These are phyloP conservation scores for Sthenelais limicola DNA, from an alignment of 2,888 invertebrate genomes.

Conservation along the genomic window DNA sequence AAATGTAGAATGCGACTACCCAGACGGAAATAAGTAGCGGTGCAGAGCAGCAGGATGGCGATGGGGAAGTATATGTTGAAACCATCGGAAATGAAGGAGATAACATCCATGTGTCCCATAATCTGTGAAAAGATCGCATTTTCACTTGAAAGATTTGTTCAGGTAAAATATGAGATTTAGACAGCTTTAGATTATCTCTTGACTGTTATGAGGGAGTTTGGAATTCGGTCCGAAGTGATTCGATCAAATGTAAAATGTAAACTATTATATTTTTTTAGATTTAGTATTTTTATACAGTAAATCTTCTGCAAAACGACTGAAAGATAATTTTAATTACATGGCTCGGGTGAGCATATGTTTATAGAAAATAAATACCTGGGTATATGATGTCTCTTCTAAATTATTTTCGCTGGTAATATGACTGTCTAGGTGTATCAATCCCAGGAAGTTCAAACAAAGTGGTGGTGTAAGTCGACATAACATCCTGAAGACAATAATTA, in stretches of 20 bases:
- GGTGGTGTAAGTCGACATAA: conserved; percentile 97
- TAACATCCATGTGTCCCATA: conserved; percentile 99
- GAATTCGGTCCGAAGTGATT: too few relatives aligned
- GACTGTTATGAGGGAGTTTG: too few relatives aligned
- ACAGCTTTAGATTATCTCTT: too few relatives aligned
- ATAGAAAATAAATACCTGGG: too few relatives aligned
- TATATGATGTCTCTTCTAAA: conserved; percentile 87
- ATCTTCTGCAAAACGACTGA: too few relatives aligned
- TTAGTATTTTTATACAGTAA: too few relatives aligned
- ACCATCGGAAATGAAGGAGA: conserved; percentile 95
- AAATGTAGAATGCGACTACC: conserved; percentile 91
- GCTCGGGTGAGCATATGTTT: too few relatives aligned
- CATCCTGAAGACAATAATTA: conserved; percentile 73
- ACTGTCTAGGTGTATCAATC: conserved; percentile 98
- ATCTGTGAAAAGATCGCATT: conserved; percentile 76
- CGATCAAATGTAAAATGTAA: too few relatives aligned
- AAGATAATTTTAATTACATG: too few relatives aligned
- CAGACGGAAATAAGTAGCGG: conserved; percentile 93
- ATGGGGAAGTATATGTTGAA: conserved; percentile 99
- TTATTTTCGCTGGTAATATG: conserved; percentile 79
- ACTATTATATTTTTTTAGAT: too few relatives aligned
- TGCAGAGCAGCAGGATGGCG: conserved; percentile 91
- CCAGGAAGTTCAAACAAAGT: conserved; percentile 97
- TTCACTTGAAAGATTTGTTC: too few relatives aligned
- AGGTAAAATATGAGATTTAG: too few relatives aligned